Evolutionary conservation across 2,113 vertebrate genomes (phyloP).

Genomic region (Egretta garzetta): DNA sequence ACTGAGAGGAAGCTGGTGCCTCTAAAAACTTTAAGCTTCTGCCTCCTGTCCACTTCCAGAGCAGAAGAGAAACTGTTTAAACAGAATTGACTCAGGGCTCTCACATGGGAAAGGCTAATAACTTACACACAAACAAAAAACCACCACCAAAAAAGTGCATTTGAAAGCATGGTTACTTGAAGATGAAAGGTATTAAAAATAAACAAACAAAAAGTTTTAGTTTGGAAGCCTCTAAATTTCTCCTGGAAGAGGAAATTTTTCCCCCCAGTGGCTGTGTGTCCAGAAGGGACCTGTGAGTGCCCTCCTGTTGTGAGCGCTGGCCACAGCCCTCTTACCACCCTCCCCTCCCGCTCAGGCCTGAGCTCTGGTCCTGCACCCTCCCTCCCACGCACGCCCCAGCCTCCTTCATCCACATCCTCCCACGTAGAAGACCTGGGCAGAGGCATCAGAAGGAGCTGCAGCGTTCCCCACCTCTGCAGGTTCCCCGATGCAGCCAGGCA

Average conservation of each 20-base stretch:
- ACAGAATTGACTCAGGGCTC: not conserved
- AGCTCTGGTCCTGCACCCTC: not conserved
- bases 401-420: not conserved
- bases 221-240: not conserved
- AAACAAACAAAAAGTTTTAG: not conserved
- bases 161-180: not conserved
- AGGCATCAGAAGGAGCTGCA: not conserved
- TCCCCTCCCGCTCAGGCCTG: not conserved
- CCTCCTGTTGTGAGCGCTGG: not conserved
- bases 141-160: accelerated
- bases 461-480: not conserved
- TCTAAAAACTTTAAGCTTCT: not conserved
- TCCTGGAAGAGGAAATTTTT: not conserved
- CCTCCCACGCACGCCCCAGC: too few relatives aligned
- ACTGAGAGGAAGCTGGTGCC: not conserved
- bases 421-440: not conserved
- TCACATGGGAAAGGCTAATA: not conserved
- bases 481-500: not conserved
- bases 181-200: not conserved
- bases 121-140: not conserved
- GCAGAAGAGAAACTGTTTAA: not conserved
- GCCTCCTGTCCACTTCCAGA: not conserved
- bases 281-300: not conserved
- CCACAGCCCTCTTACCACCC: not conserved
- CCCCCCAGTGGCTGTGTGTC: accelerated